Conservation (phyloP, 2,113 vertebrate species). For the Neogale vison region DNA sequence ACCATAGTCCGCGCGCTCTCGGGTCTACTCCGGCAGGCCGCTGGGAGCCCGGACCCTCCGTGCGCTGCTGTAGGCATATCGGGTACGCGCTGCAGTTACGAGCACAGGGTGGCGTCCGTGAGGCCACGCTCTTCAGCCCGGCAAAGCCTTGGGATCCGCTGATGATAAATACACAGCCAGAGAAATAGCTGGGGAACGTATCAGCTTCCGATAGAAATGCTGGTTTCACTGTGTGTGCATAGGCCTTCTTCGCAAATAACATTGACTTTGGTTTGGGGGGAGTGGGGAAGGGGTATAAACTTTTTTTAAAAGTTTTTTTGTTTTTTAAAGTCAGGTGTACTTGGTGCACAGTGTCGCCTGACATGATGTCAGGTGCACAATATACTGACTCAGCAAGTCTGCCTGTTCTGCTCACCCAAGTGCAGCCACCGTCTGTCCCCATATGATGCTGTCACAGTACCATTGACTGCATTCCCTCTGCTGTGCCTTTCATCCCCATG, state of each 20-base stretch:
- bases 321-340: neutral
- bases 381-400: neutral
- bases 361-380: neutral
- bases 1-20: no score
- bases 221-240: neutral
- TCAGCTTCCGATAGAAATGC: neutral
- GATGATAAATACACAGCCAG: neutral
- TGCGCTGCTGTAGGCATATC: neutral
- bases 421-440: neutral
- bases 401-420: neutral
- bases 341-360: neutral
- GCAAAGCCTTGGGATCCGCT: neutral
- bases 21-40: neutral
- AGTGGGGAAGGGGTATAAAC: neutral
- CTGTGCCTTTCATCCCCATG: neutral
- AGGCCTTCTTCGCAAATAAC: neutral
- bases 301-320: neutral
- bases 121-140: neutral
- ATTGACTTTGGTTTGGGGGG: neutral
- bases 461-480: neutral
- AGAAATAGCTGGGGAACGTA: neutral
- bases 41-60: neutral
- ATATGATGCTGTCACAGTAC: no score
- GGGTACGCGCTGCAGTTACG: neutral
- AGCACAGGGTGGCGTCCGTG: neutral